A percentile compares a stretch with the other conserved stretches of the same genome.
These are phyloP conservation scores for Gouania willdenowi DNA, from an alignment of 2,797 vertebrate genomes.

Conservation along the genomic window DNA sequence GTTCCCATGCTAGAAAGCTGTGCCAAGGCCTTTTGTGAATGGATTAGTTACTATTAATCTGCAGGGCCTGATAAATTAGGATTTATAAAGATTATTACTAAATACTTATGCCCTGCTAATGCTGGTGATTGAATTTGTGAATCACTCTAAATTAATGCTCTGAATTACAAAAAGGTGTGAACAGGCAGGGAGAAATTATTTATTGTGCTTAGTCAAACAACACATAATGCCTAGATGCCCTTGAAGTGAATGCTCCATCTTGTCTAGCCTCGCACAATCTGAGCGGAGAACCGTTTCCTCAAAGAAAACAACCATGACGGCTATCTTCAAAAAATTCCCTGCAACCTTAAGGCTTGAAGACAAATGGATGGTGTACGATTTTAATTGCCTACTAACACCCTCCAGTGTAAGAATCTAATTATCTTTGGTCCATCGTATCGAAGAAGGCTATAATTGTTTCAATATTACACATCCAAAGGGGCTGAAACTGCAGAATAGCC, in stretches of 20 bases:
- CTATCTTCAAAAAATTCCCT: slow-evolving; percentile 66
- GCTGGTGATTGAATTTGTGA: slow-evolving; percentile 74
- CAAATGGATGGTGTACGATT: slow-evolving; percentile 77
- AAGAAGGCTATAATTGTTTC: slow-evolving; percentile 80
- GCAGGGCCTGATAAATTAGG: slow-evolving; percentile 73
- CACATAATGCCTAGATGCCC: slow-evolving; percentile 42
- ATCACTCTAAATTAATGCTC: slow-evolving; percentile 65
- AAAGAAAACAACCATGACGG: slow-evolving; percentile 64
- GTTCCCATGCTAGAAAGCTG: slow-evolving; percentile 65
- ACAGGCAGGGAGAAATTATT: slow-evolving; percentile 29
- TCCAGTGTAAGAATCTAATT: slow-evolving; percentile 81
- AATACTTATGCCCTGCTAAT: slow-evolving; percentile 76
- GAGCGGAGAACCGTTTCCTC: slow-evolving; percentile 44
- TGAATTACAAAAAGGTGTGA: slow-evolving; percentile 63
- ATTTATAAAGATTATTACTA: slow-evolving; percentile 78
- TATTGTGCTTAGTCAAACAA: slow-evolving; percentile 49
- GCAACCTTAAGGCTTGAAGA: slow-evolving; percentile 75
- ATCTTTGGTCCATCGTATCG: slow-evolving; percentile 81
- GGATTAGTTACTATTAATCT: slow-evolving; percentile 77
- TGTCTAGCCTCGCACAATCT: slow-evolving; percentile 40
- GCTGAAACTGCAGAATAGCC: slow-evolving; percentile 76
- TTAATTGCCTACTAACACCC: slow-evolving; percentile 79
- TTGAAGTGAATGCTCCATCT: slow-evolving; percentile 53
- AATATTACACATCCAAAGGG: slow-evolving; percentile 76
- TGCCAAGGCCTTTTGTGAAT: slow-evolving; percentile 73